Evolutionary conservation across 2,797 vertebrate genomes (phyloP).

Genomic region (Selene dorsalis): DNA sequence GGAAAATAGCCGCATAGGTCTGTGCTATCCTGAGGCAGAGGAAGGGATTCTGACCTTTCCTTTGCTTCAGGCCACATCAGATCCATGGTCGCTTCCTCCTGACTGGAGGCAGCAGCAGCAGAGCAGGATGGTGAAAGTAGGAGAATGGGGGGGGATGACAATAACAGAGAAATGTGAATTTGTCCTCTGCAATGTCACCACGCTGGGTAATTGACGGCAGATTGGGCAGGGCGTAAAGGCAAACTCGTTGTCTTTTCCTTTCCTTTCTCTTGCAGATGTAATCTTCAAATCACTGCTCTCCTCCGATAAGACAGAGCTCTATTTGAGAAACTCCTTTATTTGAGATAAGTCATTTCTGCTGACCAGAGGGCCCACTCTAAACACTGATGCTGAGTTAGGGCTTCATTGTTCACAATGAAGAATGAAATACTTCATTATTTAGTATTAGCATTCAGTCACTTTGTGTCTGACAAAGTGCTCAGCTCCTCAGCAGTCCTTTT

Average conservation of each 20-base stretch:
- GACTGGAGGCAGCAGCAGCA: conserved; percentile 66
- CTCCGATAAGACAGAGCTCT: conserved; percentile 74
- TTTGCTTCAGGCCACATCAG: conserved; percentile 73
- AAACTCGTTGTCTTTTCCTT: conserved; percentile 41
- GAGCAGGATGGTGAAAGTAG: conserved; percentile 55
- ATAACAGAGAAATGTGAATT: conserved; percentile 70
- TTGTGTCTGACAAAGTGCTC: conserved; percentile 49
- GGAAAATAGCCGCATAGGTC: conserved; percentile 79
- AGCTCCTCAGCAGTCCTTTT: conserved; percentile 41
- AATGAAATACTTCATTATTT: conserved; percentile 64
- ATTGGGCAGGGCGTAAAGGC: conserved; percentile 33
- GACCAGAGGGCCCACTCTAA: conserved; percentile 66
- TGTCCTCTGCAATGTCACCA: conserved; percentile 84
- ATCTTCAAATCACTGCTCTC: conserved; percentile 73
- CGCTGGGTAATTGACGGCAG: conserved; percentile 58
- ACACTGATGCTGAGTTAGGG: conserved; percentile 75
- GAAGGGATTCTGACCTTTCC: conserved; percentile 82
- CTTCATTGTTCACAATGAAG: conserved; percentile 74
- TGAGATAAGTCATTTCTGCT: conserved; percentile 79
- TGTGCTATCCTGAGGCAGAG: conserved; percentile 75
- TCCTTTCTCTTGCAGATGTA: conserved; percentile 67
- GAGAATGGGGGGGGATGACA: conserved; percentile 51
- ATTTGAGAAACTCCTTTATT: conserved; percentile 67
- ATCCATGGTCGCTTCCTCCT: conserved; percentile 71
- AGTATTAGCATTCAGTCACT: conserved; percentile 47